Base-by-base conservation (phyloP, 23 tunicate species). In the Aplidium turbinatum region DNA sequence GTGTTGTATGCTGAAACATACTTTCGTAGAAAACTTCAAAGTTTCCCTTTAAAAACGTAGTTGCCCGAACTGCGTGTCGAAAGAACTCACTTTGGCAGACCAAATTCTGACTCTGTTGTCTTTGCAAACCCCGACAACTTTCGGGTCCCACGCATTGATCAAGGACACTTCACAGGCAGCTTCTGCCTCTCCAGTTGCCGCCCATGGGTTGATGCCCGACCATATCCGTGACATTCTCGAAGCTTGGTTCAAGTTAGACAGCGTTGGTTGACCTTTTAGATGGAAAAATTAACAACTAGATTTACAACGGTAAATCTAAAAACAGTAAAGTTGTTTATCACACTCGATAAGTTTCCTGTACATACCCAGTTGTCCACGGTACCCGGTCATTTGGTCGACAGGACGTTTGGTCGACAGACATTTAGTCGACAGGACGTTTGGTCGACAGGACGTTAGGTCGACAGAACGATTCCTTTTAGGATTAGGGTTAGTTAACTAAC, bases 191-290 rank as follows among this genome's bases (percentile, higher is more conserved):
- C 68, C 77, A 23, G 50, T 68, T 1, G 69, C 85, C 6, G 82
- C 78, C 93, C 93, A 86, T 52, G 93, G 93, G 63, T 86, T 86
- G 45, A 86, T 86, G 6, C 93, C 93, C 6, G 93, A 78, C 69
- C 68, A 86, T 0, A 86, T 9, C 4, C 85, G 77, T 3, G 93
- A 86, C 58, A 86, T 78, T 30, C 93, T 36, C 0, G 93, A 86
- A 6, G 85, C 75, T 24, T 71, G 85, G 85, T 86, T 78, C 38
- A 86, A 66, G 5, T 60, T 72, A 1, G 47, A 19, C 70, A 70
- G 35, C 22, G 60, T 35, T 1, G 78, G 58, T 45, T 32, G 78
- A 25, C 86, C 86, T 69, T n/a, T n/a, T n/a, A n/a, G n/a, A n/a
- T n/a, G n/a, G 46, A 27, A 7, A 68, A 40, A 42, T 42, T 42